These are phyloP conservation scores for Drosophila baimaii DNA, from an alignment of 1,140 invertebrate species.

Conservation along the genomic window DNA sequence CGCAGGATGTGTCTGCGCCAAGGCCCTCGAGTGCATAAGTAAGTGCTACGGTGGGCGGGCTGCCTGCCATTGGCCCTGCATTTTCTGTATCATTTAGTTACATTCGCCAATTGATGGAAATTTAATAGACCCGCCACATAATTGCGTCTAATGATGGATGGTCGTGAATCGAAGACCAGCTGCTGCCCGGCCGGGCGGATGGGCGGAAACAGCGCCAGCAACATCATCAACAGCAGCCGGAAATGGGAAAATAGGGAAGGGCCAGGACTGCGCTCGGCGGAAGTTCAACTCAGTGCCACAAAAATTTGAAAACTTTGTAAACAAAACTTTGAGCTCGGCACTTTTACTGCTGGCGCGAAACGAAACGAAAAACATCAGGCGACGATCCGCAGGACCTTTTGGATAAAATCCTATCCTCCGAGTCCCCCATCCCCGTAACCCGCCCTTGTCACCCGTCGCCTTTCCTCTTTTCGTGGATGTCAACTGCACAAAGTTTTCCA, in stretches of 20 bases:
- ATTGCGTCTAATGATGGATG: conserved; percentile 79
- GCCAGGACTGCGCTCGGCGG: conserved; percentile 40
- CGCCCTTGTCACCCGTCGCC: background rate
- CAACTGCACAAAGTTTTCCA: conserved; percentile 75
- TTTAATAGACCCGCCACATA: conserved; percentile 74
- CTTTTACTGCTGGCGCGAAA: conserved; percentile 72
- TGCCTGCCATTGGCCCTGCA: conserved; percentile 16
- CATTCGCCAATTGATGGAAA: conserved; percentile 52
- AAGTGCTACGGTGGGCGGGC: conserved; percentile 41
- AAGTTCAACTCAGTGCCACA: conserved; percentile 81
- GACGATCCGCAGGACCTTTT: conserved; percentile 69
- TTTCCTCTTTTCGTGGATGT: conserved; percentile 20
- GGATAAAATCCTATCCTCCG: conserved; percentile 26
- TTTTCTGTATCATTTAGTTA: conserved; percentile 78
- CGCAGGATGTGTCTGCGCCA: conserved; percentile 61
- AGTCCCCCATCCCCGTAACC: conserved; percentile 3
- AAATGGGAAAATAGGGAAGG: conserved; percentile 43
- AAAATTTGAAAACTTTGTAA: conserved; percentile 83
- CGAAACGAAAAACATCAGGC: conserved; percentile 72
- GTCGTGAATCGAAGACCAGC: conserved; percentile 44
- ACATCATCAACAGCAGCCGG: conserved; percentile 67
- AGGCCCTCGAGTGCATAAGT: conserved; percentile 51
- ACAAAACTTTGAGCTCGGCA: conserved; percentile 78
- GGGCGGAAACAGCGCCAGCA: conserved; percentile 29
- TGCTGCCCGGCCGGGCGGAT: conserved; percentile 24